These are phyloP conservation scores for Dryobates pubescens DNA, from an alignment of 2,797 vertebrate species.

Conservation along the genomic window DNA sequence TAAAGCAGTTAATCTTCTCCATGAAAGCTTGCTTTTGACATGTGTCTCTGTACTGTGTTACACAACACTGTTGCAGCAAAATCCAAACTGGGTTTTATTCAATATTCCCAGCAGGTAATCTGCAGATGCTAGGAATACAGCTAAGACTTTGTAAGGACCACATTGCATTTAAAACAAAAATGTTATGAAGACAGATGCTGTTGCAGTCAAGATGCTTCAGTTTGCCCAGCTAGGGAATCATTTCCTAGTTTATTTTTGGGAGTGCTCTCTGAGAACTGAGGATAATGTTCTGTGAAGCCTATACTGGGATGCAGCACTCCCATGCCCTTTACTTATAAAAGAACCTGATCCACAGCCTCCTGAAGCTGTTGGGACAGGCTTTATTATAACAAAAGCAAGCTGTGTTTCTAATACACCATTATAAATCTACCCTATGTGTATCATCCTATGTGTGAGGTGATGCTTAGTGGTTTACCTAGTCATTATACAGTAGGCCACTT, in stretches of 20 bases:
- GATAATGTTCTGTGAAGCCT: not conserved
- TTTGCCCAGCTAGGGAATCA: not conserved
- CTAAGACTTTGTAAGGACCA: not conserved
- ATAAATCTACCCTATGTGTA: constrained; percentile 33
- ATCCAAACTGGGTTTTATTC: constrained; percentile 25
- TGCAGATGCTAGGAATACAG: not conserved
- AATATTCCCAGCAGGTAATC: constrained; percentile 41
- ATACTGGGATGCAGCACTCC: not conserved
- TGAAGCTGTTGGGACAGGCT: not conserved
- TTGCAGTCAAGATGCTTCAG: not conserved
- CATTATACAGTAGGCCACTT: not conserved
- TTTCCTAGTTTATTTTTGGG: not conserved
- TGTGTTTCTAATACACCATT: not conserved
- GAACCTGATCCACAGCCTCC: not conserved
- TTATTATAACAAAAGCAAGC: constrained; percentile 1
- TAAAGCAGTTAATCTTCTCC: not conserved
- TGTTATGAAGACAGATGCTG: not conserved
- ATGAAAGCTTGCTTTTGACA: constrained; percentile 13
- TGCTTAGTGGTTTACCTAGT: not conserved
- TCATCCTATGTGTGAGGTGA: not conserved
- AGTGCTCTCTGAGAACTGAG: not conserved
- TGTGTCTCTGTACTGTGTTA: not conserved
- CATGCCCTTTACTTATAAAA: not conserved
- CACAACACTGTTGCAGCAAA: not conserved
- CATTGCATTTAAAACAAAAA: not conserved